Conservation (phyloP, 2,888 invertebrate genomes). For the Archaeoteleia sp. region DNA sequence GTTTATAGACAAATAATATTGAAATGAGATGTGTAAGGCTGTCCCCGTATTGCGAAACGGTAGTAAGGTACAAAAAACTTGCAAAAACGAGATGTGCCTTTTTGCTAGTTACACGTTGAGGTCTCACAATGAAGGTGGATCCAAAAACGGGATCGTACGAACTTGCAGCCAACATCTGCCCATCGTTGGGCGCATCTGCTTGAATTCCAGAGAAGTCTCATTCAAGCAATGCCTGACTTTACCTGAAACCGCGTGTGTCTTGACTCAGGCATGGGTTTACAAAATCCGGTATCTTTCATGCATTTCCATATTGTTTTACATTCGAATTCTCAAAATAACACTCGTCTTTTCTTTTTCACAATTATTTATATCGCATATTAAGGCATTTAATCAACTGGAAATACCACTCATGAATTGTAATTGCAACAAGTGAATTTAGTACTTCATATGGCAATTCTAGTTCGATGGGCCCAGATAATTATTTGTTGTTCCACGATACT, state of each 20-base stretch:
- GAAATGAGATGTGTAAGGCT: background rate
- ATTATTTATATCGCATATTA: no score
- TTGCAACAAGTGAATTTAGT: no score
- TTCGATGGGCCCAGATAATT: no score
- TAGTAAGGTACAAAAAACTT: conserved; percentile 2
- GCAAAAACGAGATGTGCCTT: background rate
- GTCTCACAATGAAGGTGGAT: conserved; percentile 22
- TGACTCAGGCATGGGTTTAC: conserved; percentile 38
- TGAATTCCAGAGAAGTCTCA: conserved; percentile 64
- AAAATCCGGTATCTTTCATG: conserved; percentile 42
- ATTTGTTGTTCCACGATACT: no score
- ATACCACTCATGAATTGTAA: no score
- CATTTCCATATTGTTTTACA: conserved; percentile 18
- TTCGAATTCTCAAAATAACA: background rate
- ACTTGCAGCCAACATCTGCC: conserved; percentile 56
- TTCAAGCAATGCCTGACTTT: conserved; percentile 63
- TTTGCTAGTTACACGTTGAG: background rate
- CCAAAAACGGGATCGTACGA: conserved; percentile 55
- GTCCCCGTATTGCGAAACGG: conserved; percentile 1
- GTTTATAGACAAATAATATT: background rate
- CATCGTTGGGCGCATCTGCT: conserved; percentile 60
- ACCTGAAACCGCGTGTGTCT: conserved; percentile 57
- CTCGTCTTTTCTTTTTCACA: no score
- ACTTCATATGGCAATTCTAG: no score
- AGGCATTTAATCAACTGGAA: no score